Base-by-base conservation (phyloP, 2,113 vertebrate species). In the Catharus minimus region DNA sequence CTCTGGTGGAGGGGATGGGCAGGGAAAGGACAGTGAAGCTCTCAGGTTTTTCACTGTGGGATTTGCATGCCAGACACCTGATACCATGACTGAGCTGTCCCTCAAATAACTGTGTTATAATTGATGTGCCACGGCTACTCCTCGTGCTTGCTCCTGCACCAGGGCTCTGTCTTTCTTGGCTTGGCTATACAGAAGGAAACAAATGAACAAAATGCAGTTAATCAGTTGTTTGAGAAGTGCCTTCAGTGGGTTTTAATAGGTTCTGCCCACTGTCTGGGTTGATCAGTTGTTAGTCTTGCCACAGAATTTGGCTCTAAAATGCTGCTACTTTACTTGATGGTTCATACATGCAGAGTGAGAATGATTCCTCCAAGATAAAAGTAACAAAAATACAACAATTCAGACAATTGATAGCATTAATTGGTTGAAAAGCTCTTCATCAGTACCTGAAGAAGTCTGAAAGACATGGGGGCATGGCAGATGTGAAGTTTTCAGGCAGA, bases 11-110 rank as follows among this genome's bases (percentile, higher is more conserved):
- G 9, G 98, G 98, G 60, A 99, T 96, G 10, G 98, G 98, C 52
- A 99, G 95, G 23, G 98, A 98, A 7, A 99, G 97, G 3, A 98
- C 71, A 0, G 98, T 98, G 96, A 99, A 98, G 78, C 82, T 92
- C 93, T 99, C 98, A 0, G 95, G 96, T 96, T 89, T 98, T 56
- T 95, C 30, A 1, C 86, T 96, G 77, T 97, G 97, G 64, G 94
- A 96, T 50, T 95, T 94, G 72, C 98, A 99, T 64, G 94, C 95
- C 77, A 98, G 84, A 61, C 98, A 99, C 2, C 88, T 53, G 56
- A 97, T 97, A 32, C 80, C 44, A 5, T 98, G 98, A 69, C 52
- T 96, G 68, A 99, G 97, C 36, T 98, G 97, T 41, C 98, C 98
- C 92, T 99, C 98, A 60, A 99, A 98, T n/a, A 98, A 88, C 26